phyloP scores from a whole-genome alignment of 2,113 vertebrate species.

The Copsychus sechellarum region DNA sequence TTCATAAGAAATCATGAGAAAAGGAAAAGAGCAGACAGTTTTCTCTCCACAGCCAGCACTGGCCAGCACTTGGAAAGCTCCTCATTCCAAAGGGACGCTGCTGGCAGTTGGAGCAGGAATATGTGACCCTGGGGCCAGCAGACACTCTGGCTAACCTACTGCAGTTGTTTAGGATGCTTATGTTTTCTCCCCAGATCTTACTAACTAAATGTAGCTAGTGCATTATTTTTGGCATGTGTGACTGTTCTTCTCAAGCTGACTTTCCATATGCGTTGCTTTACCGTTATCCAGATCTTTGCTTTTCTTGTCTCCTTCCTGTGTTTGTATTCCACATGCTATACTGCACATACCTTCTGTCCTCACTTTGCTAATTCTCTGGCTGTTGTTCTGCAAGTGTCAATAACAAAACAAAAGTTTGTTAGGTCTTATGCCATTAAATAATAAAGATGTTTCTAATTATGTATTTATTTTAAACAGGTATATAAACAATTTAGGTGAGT shows the following conservation, averaged over 20 bases:
- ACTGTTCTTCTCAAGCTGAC: constrained; percentile 45
- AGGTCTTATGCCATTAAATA: background rate
- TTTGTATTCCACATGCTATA: background rate
- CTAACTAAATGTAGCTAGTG: constrained; percentile 20
- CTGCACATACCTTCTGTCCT: background rate
- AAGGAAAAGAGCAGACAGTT: background rate
- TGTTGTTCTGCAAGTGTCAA: background rate
- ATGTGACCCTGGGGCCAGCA: constrained; percentile 37
- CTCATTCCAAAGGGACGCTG: background rate
- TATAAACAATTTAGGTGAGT: background rate
- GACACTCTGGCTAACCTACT: constrained; percentile 60
- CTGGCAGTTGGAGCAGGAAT: constrained; percentile 18
- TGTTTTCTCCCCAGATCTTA: constrained; percentile 38
- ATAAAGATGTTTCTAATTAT: background rate
- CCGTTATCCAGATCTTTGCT: background rate
- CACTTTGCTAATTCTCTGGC: background rate
- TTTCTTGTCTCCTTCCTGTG: constrained; percentile 5
- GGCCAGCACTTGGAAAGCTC: constrained; percentile 25
- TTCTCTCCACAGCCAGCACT: background rate
- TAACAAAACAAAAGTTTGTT: background rate
- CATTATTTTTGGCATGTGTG: constrained; percentile 41
- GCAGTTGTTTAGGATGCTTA: constrained; percentile 48
- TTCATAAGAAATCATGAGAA: background rate
- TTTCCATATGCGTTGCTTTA: constrained; percentile 43
- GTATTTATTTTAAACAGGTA: background rate